Evolutionary conservation across 2,888 invertebrate species (phyloP).

Genomic region (Cheilosia pagana): DNA sequence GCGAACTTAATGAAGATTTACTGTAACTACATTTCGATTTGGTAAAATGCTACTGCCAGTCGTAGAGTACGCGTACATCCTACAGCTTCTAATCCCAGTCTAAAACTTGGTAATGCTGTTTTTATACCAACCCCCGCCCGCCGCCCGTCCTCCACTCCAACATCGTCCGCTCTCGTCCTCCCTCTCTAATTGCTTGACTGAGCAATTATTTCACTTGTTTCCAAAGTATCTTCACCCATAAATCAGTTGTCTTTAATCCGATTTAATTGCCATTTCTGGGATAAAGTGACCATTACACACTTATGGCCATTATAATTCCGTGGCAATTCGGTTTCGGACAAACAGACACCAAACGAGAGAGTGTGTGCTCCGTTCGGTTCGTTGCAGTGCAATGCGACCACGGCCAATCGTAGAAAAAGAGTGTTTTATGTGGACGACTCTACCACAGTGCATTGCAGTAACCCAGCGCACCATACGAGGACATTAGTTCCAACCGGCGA

Average conservation of each 20-base stretch:
- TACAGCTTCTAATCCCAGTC: slow-evolving; percentile 66
- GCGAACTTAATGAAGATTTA: slow-evolving; percentile 76
- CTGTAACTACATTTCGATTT: slow-evolving; percentile 71
- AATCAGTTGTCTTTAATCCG: slow-evolving; percentile 76
- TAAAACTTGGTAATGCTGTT: slow-evolving; percentile 74
- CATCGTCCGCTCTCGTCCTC: slow-evolving; percentile 43
- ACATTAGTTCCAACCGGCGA: slow-evolving; percentile 75
- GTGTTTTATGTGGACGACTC: slow-evolving; percentile 66
- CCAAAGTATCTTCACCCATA: slow-evolving; percentile 75
- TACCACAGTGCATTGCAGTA: slow-evolving; percentile 63
- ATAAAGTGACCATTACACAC: slow-evolving; percentile 76
- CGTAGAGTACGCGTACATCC: slow-evolving; percentile 33
- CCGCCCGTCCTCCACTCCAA: background rate
- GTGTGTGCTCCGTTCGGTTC: slow-evolving; percentile 17
- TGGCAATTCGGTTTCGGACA: slow-evolving; percentile 63
- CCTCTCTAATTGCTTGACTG: slow-evolving; percentile 75
- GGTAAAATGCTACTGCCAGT: slow-evolving; percentile 57
- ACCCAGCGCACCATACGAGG: slow-evolving; percentile 30
- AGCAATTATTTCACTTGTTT: slow-evolving; percentile 76
- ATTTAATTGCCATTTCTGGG: slow-evolving; percentile 76
- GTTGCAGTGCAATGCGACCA: slow-evolving; percentile 51
- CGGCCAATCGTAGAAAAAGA: slow-evolving; percentile 64
- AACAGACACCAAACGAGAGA: slow-evolving; percentile 14
- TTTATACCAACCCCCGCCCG: slow-evolving; percentile 60
- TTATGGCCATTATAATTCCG: slow-evolving; percentile 76